Evolutionary conservation across 2,888 invertebrate species (phyloP), one percentile per base, ranked within the genome.

Genomic region (Lapara coniferarum): DNA sequence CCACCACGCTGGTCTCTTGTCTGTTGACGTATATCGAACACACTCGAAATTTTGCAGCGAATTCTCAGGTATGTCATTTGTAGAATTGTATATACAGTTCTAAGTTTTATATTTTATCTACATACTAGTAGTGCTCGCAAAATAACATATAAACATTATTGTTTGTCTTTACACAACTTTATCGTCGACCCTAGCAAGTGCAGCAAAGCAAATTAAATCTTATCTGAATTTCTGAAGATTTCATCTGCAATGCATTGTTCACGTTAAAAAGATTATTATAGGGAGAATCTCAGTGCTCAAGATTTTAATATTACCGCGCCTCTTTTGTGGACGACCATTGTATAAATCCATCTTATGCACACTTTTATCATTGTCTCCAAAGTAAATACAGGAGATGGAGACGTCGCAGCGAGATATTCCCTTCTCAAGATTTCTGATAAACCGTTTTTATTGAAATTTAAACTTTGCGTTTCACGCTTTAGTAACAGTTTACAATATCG

Each of bases 281-380:
- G 49, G 16, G 56, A 19, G 55, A 66, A 71, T 77, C 73, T 76
- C 73, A 73, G 75, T 69, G 67, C 75, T 72, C 71, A 53, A 58
- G 71, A 80, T 79, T 80, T 80, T 77, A 82, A 83, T 83, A 81
- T 83, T 81, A 77, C 77, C 80, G 78, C 70, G 75, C 73, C 79
- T 77, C 79, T 83, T 83, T 79, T 78, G 77, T 78, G 81, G 78
- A 80, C 83, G 82, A 74, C 82, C 82, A 81, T 84, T 84, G 82
- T 82, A 80, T 81, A 85, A 86, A 86, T 85, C 83, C 81, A 74
- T 76, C 68, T 74, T 78, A 80, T 77, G 79, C 78, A 83, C 71
- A 85, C 82, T 85, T 85, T 89, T 87, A 87, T 88, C 86, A 87
- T 81, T 79, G 83, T 82, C 81, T 81, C 75, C 73, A 80, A 81